Evolutionary conservation across 2,113 vertebrate genomes (phyloP).

Genomic region (Eulemur rufifrons): DNA sequence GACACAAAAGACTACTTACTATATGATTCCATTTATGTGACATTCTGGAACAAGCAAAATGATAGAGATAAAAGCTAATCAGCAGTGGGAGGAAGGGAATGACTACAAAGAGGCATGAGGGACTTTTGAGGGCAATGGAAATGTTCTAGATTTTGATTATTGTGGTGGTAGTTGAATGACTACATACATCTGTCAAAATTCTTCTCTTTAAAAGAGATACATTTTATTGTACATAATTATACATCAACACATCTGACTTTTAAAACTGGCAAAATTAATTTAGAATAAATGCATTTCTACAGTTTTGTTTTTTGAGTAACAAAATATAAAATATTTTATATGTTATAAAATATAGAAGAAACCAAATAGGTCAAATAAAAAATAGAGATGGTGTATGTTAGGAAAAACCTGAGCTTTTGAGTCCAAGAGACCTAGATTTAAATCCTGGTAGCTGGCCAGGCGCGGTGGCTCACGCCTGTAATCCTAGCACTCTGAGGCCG

Average conservation of each 20-base stretch:
- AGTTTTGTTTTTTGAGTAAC: not conserved
- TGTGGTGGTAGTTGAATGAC: not conserved
- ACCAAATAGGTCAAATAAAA: not conserved
- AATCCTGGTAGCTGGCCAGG: not conserved
- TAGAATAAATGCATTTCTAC: not conserved
- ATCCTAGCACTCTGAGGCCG: no score
- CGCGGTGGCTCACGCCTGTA: no score
- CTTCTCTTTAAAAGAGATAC: not conserved
- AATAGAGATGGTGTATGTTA: not conserved
- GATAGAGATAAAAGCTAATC: not conserved
- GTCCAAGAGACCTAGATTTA: not conserved
- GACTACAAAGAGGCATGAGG: not conserved
- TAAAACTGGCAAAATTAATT: constrained; percentile 2
- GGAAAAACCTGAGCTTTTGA: not conserved
- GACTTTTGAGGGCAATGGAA: not conserved
- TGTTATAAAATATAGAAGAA: not conserved
- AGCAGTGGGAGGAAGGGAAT: not conserved
- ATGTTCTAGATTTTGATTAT: not conserved
- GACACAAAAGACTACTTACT: not conserved
- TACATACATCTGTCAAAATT: not conserved
- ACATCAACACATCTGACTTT: not conserved
- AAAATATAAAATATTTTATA: not conserved
- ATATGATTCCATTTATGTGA: not conserved
- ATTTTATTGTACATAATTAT: not conserved
- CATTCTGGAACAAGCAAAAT: not conserved